Conservation (phyloP, 2,888 invertebrate genomes). For the Amiota mariae region DNA sequence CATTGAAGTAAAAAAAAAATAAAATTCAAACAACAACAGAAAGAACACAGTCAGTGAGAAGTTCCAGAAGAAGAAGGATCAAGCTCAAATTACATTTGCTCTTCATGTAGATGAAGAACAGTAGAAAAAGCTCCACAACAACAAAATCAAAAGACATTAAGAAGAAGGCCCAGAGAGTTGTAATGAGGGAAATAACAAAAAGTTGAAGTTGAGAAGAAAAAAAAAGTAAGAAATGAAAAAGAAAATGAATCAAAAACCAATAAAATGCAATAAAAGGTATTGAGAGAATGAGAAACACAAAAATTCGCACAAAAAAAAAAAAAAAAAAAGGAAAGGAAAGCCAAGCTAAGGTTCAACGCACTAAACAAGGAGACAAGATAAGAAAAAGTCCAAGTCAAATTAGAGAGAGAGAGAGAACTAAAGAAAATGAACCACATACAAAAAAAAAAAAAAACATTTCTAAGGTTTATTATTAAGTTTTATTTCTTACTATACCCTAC, state of each 20-base stretch:
- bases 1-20: not conserved
- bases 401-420: not conserved
- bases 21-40: not conserved
- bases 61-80: not conserved
- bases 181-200: conserved; percentile 23
- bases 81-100: conserved; percentile 52
- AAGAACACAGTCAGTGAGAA: not conserved
- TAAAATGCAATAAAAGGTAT: conserved; percentile 58
- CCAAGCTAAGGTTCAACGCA: conserved; percentile 26
- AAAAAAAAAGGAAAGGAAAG: too few relatives aligned
- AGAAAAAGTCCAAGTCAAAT: not conserved
- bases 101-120: conserved; percentile 44
- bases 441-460: not conserved
- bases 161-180: not conserved
- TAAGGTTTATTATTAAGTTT: too few relatives aligned
- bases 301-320: too few relatives aligned
- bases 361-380: conserved; percentile 10
- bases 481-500: too few relatives aligned
- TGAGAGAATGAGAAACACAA: too few relatives aligned
- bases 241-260: conserved; percentile 61
- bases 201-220: not conserved
- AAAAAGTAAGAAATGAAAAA: conserved; percentile 29
- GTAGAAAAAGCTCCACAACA: not conserved
- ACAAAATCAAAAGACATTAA: conserved; percentile 3
- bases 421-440: not conserved